A percentile compares a stretch with the other conserved stretches of the same genome.
Conservation (phyloP, 2,113 vertebrate genomes). For the Murina feae region DNA sequence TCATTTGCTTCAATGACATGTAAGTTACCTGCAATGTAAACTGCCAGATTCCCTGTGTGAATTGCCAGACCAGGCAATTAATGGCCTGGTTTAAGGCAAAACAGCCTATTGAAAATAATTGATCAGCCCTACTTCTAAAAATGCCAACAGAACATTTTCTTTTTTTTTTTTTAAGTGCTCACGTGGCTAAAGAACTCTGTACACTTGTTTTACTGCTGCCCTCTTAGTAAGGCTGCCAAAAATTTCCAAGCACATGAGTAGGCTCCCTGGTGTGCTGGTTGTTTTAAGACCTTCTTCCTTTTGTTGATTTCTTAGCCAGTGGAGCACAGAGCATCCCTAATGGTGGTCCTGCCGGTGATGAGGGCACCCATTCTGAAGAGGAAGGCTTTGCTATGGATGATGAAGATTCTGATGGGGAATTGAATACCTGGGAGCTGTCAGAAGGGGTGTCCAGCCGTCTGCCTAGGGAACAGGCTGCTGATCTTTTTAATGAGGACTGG, state of each 20-base stretch:
- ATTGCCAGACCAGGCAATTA: background rate
- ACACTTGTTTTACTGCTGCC: background rate
- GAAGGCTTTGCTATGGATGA: constrained; percentile 41
- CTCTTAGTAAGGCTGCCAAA: background rate
- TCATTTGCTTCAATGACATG: background rate
- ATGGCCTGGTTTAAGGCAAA: background rate
- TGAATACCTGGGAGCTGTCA: constrained; percentile 26
- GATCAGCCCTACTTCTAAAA: background rate
- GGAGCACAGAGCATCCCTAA: constrained; percentile 27
- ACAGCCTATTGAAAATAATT: background rate
- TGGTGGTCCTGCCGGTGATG: background rate
- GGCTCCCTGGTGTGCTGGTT: background rate
- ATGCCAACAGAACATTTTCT: background rate
- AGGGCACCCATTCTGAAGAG: background rate
- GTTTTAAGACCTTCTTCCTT: background rate
- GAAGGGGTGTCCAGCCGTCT: background rate
- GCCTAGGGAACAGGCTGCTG: constrained; percentile 19
- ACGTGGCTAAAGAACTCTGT: background rate
- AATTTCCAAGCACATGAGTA: background rate
- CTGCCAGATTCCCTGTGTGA: background rate
- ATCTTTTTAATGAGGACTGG: constrained; percentile 78
- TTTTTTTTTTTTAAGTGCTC: background rate
- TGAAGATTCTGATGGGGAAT: constrained; percentile 54
- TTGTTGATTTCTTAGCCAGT: constrained; percentile 24
- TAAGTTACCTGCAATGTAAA: background rate